Evolutionary conservation across 2,888 invertebrate species (phyloP).

Genomic region (Ceraclea dissimilis): DNA sequence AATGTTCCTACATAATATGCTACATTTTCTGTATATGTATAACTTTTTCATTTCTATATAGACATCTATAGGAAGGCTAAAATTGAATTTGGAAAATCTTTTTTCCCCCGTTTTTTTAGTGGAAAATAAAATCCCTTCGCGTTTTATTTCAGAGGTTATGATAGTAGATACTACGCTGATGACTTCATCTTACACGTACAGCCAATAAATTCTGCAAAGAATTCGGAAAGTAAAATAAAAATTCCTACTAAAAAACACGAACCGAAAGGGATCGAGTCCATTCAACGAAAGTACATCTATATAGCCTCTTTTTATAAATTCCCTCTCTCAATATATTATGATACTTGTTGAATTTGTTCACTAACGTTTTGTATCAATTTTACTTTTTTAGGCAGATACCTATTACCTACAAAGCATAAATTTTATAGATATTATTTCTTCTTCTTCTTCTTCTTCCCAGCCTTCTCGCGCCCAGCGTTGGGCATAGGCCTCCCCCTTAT

Average conservation of each 20-base stretch:
- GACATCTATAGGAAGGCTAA: not conserved
- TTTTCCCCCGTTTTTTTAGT: slow-evolving; percentile 1
- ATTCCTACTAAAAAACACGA: not conserved
- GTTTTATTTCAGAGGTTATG: slow-evolving; percentile 7
- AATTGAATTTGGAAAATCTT: slow-evolving; percentile 9
- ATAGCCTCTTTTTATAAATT: not conserved
- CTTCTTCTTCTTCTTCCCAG: too few relatives aligned
- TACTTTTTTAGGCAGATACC: too few relatives aligned
- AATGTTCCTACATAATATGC: too few relatives aligned
- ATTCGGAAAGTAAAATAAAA: not conserved
- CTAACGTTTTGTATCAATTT: too few relatives aligned
- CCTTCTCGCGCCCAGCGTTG: too few relatives aligned
- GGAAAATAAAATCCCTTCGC: slow-evolving; percentile 9
- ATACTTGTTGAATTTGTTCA: not conserved
- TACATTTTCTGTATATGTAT: too few relatives aligned
- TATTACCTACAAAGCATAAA: too few relatives aligned
- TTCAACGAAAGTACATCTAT: not conserved
- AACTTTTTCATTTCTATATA: too few relatives aligned
- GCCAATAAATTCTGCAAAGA: not conserved
- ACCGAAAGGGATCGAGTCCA: not conserved
- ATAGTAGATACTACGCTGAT: slow-evolving; percentile 6
- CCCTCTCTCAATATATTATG: not conserved
- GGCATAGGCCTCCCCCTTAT: too few relatives aligned
- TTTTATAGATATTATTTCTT: too few relatives aligned
- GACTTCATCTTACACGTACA: slow-evolving; percentile 12